These are phyloP conservation scores for Gobio occitaniae DNA, from an alignment of 2,797 vertebrate species.

Conservation along the genomic window DNA sequence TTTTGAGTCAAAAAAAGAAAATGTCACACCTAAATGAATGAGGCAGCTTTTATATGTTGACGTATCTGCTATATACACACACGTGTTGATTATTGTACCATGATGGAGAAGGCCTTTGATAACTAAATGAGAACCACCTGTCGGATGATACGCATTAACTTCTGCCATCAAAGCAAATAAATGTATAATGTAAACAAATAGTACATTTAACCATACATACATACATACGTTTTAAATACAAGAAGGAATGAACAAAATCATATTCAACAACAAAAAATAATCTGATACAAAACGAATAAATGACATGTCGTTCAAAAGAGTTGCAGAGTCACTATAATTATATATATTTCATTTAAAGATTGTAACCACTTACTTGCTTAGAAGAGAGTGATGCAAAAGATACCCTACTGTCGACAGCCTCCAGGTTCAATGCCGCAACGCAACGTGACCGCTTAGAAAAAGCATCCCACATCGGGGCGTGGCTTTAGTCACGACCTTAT, in stretches of 20 bases:
- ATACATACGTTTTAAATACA: background rate
- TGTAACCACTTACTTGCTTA: slow-evolving; percentile 10
- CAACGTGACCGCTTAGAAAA: slow-evolving; percentile 81
- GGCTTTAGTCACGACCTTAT: slow-evolving; percentile 34
- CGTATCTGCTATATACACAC: background rate
- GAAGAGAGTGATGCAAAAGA: background rate
- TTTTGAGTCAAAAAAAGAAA: background rate
- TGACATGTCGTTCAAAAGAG: background rate
- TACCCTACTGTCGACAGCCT: slow-evolving; percentile 41
- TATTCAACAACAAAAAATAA: background rate
- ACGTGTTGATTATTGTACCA: background rate
- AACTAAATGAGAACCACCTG: slow-evolving; percentile 9
- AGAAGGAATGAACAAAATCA: background rate
- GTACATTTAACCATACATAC: background rate
- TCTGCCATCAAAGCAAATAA: background rate
- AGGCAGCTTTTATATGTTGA: background rate
- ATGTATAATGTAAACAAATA: background rate
- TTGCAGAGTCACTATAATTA: background rate
- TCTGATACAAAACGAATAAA: background rate
- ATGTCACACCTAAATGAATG: background rate
- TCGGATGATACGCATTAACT: background rate
- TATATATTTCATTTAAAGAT: background rate
- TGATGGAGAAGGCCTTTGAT: background rate
- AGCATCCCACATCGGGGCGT: slow-evolving; percentile 61
- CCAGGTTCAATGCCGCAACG: slow-evolving; percentile 75